Evolutionary conservation across 2,113 vertebrate genomes (phyloP).

Genomic region (Mormyrus iriodes): DNA sequence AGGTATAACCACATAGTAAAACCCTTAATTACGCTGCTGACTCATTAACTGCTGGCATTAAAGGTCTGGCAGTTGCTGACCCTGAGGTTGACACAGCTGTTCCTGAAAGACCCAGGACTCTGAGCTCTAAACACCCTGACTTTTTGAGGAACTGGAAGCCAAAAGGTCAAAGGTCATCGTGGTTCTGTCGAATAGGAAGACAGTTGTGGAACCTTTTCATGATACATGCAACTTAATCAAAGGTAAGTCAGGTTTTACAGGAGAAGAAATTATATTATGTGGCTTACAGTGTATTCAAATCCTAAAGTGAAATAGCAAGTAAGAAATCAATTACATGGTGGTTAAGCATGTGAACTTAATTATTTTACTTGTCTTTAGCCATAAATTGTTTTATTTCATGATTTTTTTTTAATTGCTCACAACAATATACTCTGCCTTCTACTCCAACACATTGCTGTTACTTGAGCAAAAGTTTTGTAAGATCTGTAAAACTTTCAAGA

Average conservation of each 20-base stretch:
- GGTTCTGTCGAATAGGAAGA: constrained; percentile 30
- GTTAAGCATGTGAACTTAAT: background rate
- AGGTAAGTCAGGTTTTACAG: background rate
- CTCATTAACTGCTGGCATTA: constrained; percentile 24
- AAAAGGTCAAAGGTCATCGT: constrained; percentile 39
- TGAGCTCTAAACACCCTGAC: constrained; percentile 30
- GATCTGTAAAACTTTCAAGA: background rate
- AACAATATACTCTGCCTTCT: background rate
- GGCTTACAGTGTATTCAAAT: background rate
- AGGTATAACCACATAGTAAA: background rate
- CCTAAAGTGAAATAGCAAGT: background rate
- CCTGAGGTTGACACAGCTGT: constrained; percentile 43
- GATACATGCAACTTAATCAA: background rate
- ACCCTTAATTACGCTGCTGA: constrained; percentile 27
- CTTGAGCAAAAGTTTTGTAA: background rate
- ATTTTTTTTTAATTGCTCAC: background rate
- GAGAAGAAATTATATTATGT: background rate
- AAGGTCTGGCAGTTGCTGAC: constrained; percentile 34
- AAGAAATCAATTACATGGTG: background rate
- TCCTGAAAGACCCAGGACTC: constrained; percentile 24
- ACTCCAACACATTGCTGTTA: background rate
- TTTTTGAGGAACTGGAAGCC: constrained; percentile 37
- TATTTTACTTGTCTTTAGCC: background rate
- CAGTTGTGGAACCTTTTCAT: constrained; percentile 31
- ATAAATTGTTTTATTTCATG: background rate